phyloP scores from a whole-genome alignment of 2,888 invertebrate genomes.

The Drosophila formosana region DNA sequence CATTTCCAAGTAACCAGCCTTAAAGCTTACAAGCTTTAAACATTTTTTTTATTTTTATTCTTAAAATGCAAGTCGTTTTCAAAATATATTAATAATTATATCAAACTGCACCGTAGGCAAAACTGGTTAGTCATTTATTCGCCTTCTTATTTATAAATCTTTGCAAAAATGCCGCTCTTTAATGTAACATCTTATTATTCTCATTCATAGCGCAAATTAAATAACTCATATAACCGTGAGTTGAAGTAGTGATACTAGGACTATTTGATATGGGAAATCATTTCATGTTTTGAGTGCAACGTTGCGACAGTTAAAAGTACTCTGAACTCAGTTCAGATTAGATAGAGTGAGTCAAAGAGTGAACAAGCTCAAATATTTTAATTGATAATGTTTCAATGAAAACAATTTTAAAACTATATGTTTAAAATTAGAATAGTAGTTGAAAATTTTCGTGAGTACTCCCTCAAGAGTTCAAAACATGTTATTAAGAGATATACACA shows the following conservation, averaged over 20 bases:
- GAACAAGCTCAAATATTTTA: not conserved
- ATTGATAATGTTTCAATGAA: not conserved
- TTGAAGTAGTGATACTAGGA: not conserved
- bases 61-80: no score
- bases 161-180: not conserved
- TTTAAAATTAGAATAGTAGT: not conserved
- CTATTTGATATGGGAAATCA: not conserved
- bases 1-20: no score
- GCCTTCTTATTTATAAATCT: no score
- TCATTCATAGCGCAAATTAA: not conserved
- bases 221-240: not conserved
- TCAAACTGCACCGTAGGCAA: no score
- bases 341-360: not conserved
- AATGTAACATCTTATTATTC: not conserved
- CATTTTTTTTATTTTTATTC: no score
- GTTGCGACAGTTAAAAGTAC: not conserved
- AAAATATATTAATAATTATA: no score
- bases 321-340: not conserved
- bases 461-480: not conserved
- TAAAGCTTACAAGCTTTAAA: no score
- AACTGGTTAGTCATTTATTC: no score
- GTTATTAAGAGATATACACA: not conserved
- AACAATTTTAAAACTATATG: not conserved
- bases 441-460: not conserved
- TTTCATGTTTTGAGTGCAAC: constrained; percentile 6